Conservation (phyloP, 2,888 invertebrate genomes). For the Sturmia bella region DNA sequence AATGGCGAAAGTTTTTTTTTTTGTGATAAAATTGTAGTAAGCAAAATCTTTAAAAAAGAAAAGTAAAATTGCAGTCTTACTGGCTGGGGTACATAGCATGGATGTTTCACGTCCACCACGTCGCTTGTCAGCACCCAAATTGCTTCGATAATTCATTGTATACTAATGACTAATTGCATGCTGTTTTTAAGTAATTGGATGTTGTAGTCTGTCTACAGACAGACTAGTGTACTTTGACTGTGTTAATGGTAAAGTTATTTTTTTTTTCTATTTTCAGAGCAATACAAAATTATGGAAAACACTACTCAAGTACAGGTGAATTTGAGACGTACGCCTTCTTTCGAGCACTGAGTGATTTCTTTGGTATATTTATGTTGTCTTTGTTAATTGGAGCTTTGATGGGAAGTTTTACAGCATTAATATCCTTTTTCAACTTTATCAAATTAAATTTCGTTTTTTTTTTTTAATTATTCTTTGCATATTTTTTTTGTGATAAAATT, state of each 20-base stretch:
- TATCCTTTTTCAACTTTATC: constrained; percentile 86
- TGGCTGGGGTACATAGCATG: no score
- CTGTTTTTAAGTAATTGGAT: no score
- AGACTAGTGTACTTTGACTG: not conserved
- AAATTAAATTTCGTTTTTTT: constrained; percentile 14
- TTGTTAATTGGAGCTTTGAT: constrained; percentile 95
- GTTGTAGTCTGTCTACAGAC: not conserved
- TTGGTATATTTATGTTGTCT: constrained; percentile 95
- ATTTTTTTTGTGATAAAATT: no score
- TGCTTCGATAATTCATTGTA: no score
- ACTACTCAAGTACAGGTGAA: constrained; percentile 92
- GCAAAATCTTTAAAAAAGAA: no score
- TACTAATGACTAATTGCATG: no score
- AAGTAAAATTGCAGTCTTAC: no score
- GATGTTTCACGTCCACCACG: no score
- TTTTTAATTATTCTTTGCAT: no score
- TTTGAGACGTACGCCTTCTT: constrained; percentile 94
- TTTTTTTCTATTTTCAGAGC: constrained; percentile 83
- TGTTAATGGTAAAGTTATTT: not conserved
- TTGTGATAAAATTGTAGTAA: no score
- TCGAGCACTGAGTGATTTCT: constrained; percentile 93
- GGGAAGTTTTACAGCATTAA: constrained; percentile 96
- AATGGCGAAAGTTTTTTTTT: no score
- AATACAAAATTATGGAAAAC: constrained; percentile 92
- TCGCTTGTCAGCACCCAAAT: no score